Conservation (phyloP, 2,113 vertebrate genomes). For the Psophia crepitans region DNA sequence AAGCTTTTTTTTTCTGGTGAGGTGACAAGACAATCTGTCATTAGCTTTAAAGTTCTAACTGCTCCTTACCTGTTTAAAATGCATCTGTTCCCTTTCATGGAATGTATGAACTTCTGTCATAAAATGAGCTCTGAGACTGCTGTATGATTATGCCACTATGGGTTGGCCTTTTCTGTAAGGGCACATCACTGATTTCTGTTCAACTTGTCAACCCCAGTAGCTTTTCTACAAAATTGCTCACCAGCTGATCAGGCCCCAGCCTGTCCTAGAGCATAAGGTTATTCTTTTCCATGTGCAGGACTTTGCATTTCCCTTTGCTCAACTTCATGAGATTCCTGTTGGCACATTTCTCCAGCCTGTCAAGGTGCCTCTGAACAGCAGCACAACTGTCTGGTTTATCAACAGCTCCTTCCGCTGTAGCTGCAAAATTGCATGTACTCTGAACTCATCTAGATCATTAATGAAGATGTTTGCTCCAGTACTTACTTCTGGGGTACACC, state of each 20-base stretch:
- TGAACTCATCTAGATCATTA: neutral
- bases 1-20: neutral
- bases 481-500: neutral
- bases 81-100: neutral
- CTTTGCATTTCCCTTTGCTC: neutral
- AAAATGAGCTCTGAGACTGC: neutral
- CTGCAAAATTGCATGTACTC: neutral
- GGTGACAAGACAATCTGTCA: neutral
- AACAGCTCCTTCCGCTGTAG: neutral
- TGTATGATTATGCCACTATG: neutral
- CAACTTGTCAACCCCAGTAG: neutral
- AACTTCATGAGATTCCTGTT: neutral
- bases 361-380: neutral
- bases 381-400: neutral
- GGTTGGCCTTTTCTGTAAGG: neutral
- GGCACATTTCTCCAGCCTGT: neutral
- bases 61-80: neutral
- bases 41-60: neutral
- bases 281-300: neutral
- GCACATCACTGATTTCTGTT: neutral
- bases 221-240: neutral
- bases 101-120: neutral
- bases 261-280: neutral
- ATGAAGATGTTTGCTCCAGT: neutral
- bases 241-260: neutral